Base-by-base conservation (phyloP, 2,888 invertebrate genomes). In the Eupithecia inturbata region DNA sequence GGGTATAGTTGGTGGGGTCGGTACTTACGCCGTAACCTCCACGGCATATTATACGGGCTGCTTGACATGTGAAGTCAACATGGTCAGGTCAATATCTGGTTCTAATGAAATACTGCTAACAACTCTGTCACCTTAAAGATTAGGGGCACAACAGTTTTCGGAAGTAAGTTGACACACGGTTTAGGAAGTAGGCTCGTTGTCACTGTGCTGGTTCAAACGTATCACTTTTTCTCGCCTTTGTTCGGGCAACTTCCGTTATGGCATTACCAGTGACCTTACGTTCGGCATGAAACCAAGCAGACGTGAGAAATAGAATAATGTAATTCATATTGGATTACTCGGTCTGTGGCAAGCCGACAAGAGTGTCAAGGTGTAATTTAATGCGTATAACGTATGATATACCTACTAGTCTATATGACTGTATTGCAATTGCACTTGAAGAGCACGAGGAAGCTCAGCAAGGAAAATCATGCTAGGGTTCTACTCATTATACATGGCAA, bases 301-400 rank as follows among this genome's bases (percentile, higher is more conserved):
- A 80, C 88, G 87, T 88, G 88, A 85, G 89, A 89, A 89, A 87
- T 85, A 84, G 84, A 85, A 88, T 88, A 87, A 74, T 70, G 72
- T 72, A 74, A 85, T 83, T 85, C 79, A 84, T 89, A 89, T 90
- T 85, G 85, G 86, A 88, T 91, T 89, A 88, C 89, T 73, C 49
- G 80, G 79, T 81, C 76, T 81, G 82, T 78, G 81, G 84, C 82
- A 68, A 77, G 74, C 77, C 74, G 82, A 85, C 85, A 91, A 89
- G 82, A 85, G 84, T 89, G 90, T 91, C 92, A 91, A 90, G 90
- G 91, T 83, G 85, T 88, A 88, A 88, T 77, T 77, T 80, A 85
- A 89, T 84, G 86, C 86, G 79, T 78, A 68, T 72, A 71, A 68
- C 69, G 53, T 71, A 31, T 31, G 9, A 5, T 19, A 6, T 16